Evolutionary conservation across 2,888 invertebrate genomes (phyloP).

Genomic region (Diarsia brunnea): DNA sequence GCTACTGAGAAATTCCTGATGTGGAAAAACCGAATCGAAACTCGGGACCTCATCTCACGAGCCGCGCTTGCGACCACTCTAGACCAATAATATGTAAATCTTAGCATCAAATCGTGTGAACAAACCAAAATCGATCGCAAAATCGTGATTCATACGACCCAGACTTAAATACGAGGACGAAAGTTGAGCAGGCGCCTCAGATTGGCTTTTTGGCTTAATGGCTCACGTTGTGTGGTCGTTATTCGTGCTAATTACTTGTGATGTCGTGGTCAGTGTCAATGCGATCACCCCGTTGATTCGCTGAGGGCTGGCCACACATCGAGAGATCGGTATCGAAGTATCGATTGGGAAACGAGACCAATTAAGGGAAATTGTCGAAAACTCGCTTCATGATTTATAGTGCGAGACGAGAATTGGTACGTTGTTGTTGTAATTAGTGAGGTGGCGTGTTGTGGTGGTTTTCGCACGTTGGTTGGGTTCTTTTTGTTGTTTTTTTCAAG

Average conservation of each 20-base stretch:
- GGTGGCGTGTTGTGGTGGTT: slow-evolving; percentile 47
- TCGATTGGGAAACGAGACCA: slow-evolving; percentile 83
- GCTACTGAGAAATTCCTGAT: too few relatives aligned
- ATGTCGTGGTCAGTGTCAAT: slow-evolving; percentile 77
- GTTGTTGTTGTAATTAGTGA: slow-evolving; percentile 79
- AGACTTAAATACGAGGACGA: slow-evolving; percentile 78
- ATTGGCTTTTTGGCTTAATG: slow-evolving; percentile 69
- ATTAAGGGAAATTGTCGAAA: slow-evolving; percentile 86
- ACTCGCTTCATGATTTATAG: slow-evolving; percentile 80
- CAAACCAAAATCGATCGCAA: slow-evolving; percentile 56
- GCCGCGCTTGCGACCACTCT: too few relatives aligned
- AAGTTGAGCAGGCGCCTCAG: slow-evolving; percentile 75
- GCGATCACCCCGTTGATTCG: slow-evolving; percentile 81
- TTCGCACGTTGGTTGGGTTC: slow-evolving; percentile 66
- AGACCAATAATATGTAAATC: not conserved
- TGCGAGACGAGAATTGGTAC: slow-evolving; percentile 70
- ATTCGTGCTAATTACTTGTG: slow-evolving; percentile 79
- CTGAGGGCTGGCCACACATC: slow-evolving; percentile 76
- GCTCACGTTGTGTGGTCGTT: slow-evolving; percentile 80
- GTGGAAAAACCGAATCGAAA: too few relatives aligned
- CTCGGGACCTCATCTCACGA: too few relatives aligned
- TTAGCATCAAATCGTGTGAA: slow-evolving; percentile 56
- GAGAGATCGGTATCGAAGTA: slow-evolving; percentile 79
- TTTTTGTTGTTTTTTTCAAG: slow-evolving; percentile 41
- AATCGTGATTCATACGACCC: slow-evolving; percentile 81